These are phyloP conservation scores for Spisula solida DNA, from an alignment of 2,888 invertebrate species.

Conservation along the genomic window DNA sequence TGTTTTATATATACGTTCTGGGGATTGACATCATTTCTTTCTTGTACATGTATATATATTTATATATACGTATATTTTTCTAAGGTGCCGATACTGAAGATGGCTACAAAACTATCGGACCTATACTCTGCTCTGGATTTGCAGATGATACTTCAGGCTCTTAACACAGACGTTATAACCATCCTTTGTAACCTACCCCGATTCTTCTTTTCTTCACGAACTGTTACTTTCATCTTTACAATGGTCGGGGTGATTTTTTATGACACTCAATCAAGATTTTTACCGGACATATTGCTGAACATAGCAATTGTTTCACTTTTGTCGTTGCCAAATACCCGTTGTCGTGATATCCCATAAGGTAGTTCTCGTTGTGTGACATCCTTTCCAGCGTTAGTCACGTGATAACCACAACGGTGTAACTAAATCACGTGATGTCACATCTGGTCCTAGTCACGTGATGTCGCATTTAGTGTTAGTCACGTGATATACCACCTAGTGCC, in stretches of 20 bases:
- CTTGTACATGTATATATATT: no score
- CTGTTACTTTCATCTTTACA: not conserved
- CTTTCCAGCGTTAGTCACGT: no score
- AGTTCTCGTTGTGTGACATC: no score
- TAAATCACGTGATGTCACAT: not conserved
- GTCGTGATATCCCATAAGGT: no score
- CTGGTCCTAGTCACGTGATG: not conserved
- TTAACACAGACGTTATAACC: not conserved
- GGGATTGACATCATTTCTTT: no score
- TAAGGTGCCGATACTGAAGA: slow-evolving; percentile 78
- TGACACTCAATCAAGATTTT: not conserved
- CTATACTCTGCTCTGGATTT: slow-evolving; percentile 73
- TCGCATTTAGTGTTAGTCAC: no score
- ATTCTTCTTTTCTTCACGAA: not conserved
- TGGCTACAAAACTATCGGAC: slow-evolving; percentile 76
- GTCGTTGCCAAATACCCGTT: not conserved
- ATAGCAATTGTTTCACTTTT: not conserved
- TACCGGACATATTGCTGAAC: not conserved
- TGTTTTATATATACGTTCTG: no score
- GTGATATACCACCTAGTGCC: not conserved
- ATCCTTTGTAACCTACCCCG: not conserved
- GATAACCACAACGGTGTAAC: not conserved
- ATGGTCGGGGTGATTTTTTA: not conserved
- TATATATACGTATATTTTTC: slow-evolving; percentile 49
- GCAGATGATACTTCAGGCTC: not conserved